These are phyloP conservation scores for Aphelenchoides fujianensis DNA, from an alignment of 1,140 invertebrate species.

Conservation along the genomic window DNA sequence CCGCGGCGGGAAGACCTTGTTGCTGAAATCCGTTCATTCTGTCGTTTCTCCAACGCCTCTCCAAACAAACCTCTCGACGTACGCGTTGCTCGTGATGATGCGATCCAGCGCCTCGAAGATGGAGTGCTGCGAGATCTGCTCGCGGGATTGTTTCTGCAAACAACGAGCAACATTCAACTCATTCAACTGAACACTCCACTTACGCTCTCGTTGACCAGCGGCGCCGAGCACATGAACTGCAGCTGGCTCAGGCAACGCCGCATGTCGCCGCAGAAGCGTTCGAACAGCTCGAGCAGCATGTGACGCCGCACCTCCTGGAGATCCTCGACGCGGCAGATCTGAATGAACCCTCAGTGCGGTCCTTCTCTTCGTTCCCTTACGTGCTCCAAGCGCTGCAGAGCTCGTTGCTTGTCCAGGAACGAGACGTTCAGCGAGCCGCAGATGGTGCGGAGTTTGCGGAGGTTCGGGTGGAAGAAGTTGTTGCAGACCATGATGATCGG, in stretches of 20 bases:
- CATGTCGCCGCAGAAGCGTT: neutral
- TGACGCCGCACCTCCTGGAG: neutral
- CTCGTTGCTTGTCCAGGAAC: neutral
- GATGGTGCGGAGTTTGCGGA: neutral
- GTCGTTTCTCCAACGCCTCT: neutral
- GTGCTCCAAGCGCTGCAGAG: neutral
- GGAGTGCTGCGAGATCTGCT: neutral
- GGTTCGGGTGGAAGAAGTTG: neutral
- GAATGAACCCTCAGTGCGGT: neutral
- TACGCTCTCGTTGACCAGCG: neutral
- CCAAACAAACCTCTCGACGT: slow-evolving; percentile 8
- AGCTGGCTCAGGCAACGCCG: neutral
- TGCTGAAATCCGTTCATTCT: slow-evolving; percentile 2
- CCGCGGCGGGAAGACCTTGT: neutral
- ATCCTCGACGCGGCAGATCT: slow-evolving; percentile 15
- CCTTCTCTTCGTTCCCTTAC: neutral
- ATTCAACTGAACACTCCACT: no score
- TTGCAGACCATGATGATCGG: slow-evolving; percentile 14
- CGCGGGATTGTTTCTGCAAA: neutral
- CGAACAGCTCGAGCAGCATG: slow-evolving; percentile 10
- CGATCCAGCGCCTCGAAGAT: slow-evolving; percentile 16
- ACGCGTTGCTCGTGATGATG: slow-evolving; percentile 11
- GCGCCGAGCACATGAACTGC: neutral
- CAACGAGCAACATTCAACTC: no score
- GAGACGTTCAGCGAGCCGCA: neutral